Conservation (phyloP, 2,797 vertebrate species). For the Myripristis jacobus region DNA sequence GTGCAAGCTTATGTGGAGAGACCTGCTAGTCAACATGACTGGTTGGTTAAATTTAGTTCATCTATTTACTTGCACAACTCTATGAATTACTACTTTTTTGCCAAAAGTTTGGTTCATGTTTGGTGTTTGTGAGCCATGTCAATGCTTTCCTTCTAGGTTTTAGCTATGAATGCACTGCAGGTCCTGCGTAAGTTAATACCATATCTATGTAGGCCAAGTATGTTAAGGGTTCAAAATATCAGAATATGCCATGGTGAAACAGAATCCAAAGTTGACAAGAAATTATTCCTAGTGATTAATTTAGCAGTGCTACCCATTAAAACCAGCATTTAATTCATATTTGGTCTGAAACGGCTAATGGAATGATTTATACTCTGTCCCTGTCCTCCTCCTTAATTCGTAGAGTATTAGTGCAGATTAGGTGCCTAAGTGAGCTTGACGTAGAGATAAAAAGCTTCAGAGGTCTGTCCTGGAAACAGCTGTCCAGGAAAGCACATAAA, state of each 20-base stretch:
- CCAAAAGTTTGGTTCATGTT: constrained; percentile 41
- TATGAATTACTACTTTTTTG: constrained; percentile 44
- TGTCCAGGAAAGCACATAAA: constrained; percentile 70
- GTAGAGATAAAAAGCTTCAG: constrained; percentile 69
- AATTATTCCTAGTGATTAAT: constrained; percentile 51
- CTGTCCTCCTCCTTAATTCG: constrained; percentile 54
- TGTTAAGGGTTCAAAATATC: constrained; percentile 55
- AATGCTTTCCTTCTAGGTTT: constrained; percentile 44
- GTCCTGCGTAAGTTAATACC: constrained; percentile 53
- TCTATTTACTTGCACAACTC: not conserved
- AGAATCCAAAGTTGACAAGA: constrained; percentile 39
- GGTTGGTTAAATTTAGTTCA: constrained; percentile 2
- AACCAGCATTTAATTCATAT: constrained; percentile 21
- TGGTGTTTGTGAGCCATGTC: constrained; percentile 33
- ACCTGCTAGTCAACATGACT: constrained; percentile 1
- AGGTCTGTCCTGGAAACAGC: constrained; percentile 71
- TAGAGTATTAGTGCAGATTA: constrained; percentile 74
- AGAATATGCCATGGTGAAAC: constrained; percentile 40
- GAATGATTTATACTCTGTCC: constrained; percentile 5
- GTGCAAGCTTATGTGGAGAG: constrained; percentile 3
- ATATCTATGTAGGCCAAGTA: constrained; percentile 59
- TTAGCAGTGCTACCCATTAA: constrained; percentile 38
- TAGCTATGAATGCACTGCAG: constrained; percentile 50
- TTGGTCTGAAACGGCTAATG: constrained; percentile 29
- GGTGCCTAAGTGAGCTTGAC: constrained; percentile 72